These are phyloP conservation scores for Ondatra zibethicus DNA, from an alignment of 2,113 vertebrate species.

Conservation along the genomic window DNA sequence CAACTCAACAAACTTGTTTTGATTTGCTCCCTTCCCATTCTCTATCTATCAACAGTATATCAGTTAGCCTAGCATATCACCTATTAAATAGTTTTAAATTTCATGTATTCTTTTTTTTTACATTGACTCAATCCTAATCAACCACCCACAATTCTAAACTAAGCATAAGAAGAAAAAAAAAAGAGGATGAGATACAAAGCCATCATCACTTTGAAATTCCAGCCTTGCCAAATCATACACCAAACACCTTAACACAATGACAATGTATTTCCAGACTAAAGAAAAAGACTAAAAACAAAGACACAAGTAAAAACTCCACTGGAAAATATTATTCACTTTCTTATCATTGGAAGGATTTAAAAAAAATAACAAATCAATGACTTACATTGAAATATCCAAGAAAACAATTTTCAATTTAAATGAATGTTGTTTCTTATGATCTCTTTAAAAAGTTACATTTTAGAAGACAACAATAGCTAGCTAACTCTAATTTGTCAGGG, in stretches of 20 bases:
- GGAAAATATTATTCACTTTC: conserved; percentile 31
- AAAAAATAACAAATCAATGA: conserved; percentile 14
- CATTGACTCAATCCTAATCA: neutral
- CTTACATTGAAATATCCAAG: neutral
- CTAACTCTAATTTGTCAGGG: neutral
- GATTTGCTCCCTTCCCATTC: neutral
- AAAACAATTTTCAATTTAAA: neutral
- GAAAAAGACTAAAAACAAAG: neutral
- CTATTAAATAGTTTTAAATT: neutral
- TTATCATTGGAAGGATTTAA: neutral
- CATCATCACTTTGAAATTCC: neutral
- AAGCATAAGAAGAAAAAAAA: neutral
- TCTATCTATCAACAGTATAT: neutral
- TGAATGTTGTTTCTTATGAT: neutral
- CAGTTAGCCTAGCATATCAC: neutral
- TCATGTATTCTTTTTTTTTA: neutral
- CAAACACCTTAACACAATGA: neutral
- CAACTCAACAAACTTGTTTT: neutral
- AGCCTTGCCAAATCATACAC: neutral
- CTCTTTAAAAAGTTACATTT: neutral
- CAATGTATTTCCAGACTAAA: neutral
- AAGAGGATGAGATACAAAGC: too few species aligned
- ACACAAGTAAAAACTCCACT: neutral
- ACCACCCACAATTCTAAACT: neutral
- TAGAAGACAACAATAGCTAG: neutral